Evolutionary conservation across 2,797 vertebrate genomes (phyloP).

Genomic region (Molossus molossus): DNA sequence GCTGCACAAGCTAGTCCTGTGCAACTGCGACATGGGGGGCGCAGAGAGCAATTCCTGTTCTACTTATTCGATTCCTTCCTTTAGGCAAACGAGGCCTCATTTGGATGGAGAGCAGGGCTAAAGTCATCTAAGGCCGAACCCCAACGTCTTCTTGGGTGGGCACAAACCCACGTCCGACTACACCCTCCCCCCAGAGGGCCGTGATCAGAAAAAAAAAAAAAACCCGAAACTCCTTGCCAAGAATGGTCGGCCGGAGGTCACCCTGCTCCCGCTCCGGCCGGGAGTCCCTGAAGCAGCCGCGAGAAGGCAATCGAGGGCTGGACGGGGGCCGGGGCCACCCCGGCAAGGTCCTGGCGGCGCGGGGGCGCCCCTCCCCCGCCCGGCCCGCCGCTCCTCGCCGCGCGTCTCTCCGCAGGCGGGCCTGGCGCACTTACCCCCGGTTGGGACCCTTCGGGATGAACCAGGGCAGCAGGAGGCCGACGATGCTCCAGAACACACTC

Average conservation of each 20-base stretch:
- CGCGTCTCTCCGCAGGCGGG: background rate
- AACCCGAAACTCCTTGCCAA: background rate
- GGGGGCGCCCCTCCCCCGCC: background rate
- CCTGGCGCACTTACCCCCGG: constrained; percentile 93
- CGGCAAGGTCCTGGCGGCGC: too few species aligned
- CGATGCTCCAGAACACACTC: constrained; percentile 96
- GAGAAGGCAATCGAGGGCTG: too few species aligned
- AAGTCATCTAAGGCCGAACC: background rate
- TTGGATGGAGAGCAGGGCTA: background rate
- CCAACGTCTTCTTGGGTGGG: background rate
- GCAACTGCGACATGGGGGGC: background rate
- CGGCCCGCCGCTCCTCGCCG: background rate
- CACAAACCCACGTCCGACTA: background rate
- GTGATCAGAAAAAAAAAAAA: background rate
- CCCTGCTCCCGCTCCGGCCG: background rate
- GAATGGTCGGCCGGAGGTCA: background rate
- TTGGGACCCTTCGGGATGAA: constrained; percentile 98
- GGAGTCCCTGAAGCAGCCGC: background rate
- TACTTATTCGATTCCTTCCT: background rate
- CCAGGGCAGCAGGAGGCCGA: constrained; percentile 95
- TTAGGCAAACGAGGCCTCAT: background rate
- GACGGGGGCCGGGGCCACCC: background rate
- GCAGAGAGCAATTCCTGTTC: background rate
- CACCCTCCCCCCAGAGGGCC: background rate
- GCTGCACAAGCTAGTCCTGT: background rate